phyloP scores from a whole-genome alignment of 2,797 vertebrate species.

The Pangasius krempfi region DNA sequence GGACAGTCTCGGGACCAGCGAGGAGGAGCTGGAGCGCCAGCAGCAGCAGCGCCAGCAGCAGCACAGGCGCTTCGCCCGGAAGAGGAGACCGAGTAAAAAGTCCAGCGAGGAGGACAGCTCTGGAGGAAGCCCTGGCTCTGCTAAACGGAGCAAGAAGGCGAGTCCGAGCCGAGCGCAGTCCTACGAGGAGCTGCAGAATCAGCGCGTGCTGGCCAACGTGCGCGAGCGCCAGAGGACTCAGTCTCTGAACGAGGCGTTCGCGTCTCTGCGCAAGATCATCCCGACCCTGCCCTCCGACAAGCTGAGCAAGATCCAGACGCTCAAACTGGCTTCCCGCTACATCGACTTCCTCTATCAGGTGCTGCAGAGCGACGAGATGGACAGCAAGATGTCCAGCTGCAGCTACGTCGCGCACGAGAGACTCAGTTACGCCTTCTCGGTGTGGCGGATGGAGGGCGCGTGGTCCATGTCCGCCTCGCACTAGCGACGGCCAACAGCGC shows the following conservation, averaged over 20 bases:
- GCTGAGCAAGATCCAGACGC: slow-evolving; percentile 84
- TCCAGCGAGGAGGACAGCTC: slow-evolving; percentile 70
- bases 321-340: slow-evolving; percentile 83
- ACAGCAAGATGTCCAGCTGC: slow-evolving; percentile 86
- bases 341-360: slow-evolving; percentile 85
- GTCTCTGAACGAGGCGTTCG: slow-evolving; percentile 83
- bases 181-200: slow-evolving; percentile 84
- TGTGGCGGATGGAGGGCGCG: slow-evolving; percentile 86
- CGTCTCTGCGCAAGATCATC: slow-evolving; percentile 83
- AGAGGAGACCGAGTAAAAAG: slow-evolving; percentile 79
- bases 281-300: slow-evolving; percentile 84
- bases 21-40: slow-evolving; percentile 79
- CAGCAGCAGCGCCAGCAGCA: slow-evolving; percentile 52
- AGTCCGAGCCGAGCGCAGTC: slow-evolving; percentile 78
- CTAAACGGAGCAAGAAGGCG: slow-evolving; percentile 75
- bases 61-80: slow-evolving; percentile 73
- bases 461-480: slow-evolving; percentile 85
- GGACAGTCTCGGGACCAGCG: slow-evolving; percentile 82
- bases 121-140: slow-evolving; percentile 71
- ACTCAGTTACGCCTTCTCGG: slow-evolving; percentile 85
- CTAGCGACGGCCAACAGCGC: slow-evolving; percentile 63
- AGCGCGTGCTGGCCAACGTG: slow-evolving; percentile 83
- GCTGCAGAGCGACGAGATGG: slow-evolving; percentile 86
- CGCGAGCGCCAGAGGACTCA: slow-evolving; percentile 81
- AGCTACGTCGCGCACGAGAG: slow-evolving; percentile 85